A percentile compares a stretch with the other conserved stretches of the same genome.
These are phyloP conservation scores for Anguilla megastoma DNA, from an alignment of 2,797 vertebrate species.

Conservation along the genomic window DNA sequence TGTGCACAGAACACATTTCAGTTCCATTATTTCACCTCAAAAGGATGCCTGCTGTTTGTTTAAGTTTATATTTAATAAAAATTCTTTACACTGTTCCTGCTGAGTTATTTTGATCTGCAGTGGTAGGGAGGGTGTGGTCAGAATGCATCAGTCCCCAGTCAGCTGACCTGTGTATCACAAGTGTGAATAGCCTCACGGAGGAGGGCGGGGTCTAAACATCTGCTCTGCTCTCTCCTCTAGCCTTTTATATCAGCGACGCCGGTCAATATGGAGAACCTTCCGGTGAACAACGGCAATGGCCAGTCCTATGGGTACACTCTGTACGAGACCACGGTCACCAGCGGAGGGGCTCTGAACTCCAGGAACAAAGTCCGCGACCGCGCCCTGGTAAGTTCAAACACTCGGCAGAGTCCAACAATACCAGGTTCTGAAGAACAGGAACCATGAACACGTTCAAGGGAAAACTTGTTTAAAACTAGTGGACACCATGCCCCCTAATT, in stretches of 20 bases:
- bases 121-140: background rate
- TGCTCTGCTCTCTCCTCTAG: slow-evolving; percentile 58
- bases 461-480: background rate
- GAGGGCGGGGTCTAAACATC: background rate
- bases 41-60: background rate
- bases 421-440: background rate
- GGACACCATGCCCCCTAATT: background rate
- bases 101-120: background rate
- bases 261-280: slow-evolving; percentile 88
- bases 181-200: background rate
- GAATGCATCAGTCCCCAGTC: background rate
- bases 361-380: slow-evolving; percentile 80
- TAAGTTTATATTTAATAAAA: background rate
- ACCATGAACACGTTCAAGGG: background rate
- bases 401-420: background rate
- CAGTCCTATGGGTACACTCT: slow-evolving; percentile 88
- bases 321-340: slow-evolving; percentile 82
- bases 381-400: slow-evolving; percentile 74
- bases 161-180: background rate
- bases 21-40: background rate
- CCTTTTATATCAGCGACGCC: slow-evolving; percentile 75
- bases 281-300: slow-evolving; percentile 76
- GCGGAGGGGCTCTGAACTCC: slow-evolving; percentile 77
- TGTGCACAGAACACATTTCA: background rate
- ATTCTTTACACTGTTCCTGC: background rate